Percentiles rank a stretch among this genome's conserved stretches.
phyloP scores from a whole-genome alignment of 2,113 vertebrate genomes.

The Myotis davidii region DNA sequence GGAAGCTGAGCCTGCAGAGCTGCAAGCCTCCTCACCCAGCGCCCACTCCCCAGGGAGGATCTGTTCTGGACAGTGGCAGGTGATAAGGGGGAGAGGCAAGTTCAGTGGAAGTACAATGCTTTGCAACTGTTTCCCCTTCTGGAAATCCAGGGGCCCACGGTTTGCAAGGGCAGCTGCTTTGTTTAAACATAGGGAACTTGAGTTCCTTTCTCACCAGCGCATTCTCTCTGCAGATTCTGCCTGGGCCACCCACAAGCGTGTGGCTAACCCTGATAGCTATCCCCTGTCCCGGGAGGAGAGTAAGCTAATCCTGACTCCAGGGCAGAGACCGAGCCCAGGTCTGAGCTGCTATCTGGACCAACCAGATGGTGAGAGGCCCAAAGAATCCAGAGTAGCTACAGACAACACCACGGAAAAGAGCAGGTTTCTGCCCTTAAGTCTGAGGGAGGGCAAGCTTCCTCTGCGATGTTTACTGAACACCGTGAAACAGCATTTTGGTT shows the following conservation, averaged over 20 bases:
- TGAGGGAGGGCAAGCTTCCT: neutral
- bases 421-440: neutral
- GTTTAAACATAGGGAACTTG: slow-evolving; percentile 16
- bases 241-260: slow-evolving; percentile 9
- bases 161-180: neutral
- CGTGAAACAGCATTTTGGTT: neutral
- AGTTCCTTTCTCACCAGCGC: slow-evolving; percentile 6
- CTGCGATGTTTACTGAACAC: slow-evolving; percentile 26
- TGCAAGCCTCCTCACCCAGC: neutral
- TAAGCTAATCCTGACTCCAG: slow-evolving; percentile 9
- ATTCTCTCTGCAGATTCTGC: slow-evolving; percentile 37
- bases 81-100: neutral
- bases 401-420: neutral
- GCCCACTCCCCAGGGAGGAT: neutral
- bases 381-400: neutral
- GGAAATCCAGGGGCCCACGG: neutral
- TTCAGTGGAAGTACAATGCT: neutral
- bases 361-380: slow-evolving; percentile 42
- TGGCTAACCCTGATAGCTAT: slow-evolving; percentile 56
- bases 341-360: slow-evolving; percentile 55
- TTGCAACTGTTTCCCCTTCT: neutral
- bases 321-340: neutral
- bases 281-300: neutral
- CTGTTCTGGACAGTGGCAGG: neutral
- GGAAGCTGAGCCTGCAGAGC: neutral